Percentiles rank a stretch among this genome's conserved stretches.
These are phyloP conservation scores for Trematocara stigmaticum DNA, from an alignment of 2,113 vertebrate genomes.

Conservation along the genomic window DNA sequence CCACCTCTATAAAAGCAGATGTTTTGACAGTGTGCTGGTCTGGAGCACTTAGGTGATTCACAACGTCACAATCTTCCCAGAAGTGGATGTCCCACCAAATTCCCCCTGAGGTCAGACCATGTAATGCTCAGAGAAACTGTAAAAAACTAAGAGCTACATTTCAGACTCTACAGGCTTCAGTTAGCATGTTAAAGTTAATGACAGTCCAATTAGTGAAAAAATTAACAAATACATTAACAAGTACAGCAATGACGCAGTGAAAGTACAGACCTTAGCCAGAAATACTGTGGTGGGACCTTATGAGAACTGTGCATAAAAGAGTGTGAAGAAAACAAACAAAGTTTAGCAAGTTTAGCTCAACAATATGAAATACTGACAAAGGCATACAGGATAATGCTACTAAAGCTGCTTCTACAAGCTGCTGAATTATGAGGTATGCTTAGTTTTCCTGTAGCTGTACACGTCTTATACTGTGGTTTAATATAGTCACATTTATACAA, in stretches of 20 bases:
- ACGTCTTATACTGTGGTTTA: not conserved
- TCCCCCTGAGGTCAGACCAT: rapidly evolving
- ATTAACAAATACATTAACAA: not conserved
- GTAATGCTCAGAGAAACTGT: not conserved
- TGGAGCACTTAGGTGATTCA: not conserved
- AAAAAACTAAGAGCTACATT: rapidly evolving
- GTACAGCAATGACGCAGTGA: not conserved
- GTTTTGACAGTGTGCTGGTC: not conserved
- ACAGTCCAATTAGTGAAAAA: rapidly evolving
- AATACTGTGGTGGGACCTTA: not conserved
- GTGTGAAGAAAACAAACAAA: not conserved
- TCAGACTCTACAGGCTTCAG: not conserved
- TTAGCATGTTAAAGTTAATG: not conserved
- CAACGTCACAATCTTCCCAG: rapidly evolving
- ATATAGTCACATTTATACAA: not conserved
- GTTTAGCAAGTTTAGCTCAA: not conserved
- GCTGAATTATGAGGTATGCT: rapidly evolving
- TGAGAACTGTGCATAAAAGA: not conserved
- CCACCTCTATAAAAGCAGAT: not conserved
- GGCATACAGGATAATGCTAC: not conserved
- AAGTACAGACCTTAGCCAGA: not conserved
- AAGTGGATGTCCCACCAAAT: not conserved
- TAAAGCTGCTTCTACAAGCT: not conserved
- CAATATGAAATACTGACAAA: not conserved
- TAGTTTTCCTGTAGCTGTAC: not conserved